Base-by-base conservation (phyloP, 2,888 invertebrate species). In the Scrobipalpa costella region DNA sequence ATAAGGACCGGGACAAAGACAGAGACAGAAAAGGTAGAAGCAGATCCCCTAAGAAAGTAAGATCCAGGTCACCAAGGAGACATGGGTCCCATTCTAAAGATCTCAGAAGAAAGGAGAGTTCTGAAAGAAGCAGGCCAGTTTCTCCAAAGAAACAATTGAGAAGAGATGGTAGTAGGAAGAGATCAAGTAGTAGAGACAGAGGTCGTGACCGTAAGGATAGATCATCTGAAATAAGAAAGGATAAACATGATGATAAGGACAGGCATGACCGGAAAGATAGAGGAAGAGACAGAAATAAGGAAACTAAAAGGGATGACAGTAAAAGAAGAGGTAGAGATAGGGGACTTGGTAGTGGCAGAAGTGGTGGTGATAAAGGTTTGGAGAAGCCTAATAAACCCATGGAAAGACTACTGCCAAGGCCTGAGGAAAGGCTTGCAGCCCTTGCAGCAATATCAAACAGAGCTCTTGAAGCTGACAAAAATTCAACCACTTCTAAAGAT, bases 191-290 rank as follows among this genome's bases (percentile, higher is more conserved):
- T 66, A 89, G 92, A 73, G 92, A 88, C 70, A 91, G 88, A 83
- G 92, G 87, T 63, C 90, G 81, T 72, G 93, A 81, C 71, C 87
- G 86, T 67, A 93, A 88, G 77, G 92, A 90, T 73, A 88, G 80
- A 73, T 92, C 83, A 66, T 78, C 86, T 74, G 92, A 92, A 71
- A 83, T 86, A 68, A 83, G 92, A 64, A 92, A 92, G 76, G 88
- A 92, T 65, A 92, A 92, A 76, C 87, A 92, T 72, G 92, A 92
- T 66, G 92, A 93, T 57, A 92, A 93, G 76, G 93, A 93, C 71
- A 85, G 93, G 74, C 90, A 94, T 68, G 95, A 95, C 64, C 90
- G 95, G 59, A 94, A 94, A 69, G 96, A 96, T 69, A 90, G 96
- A 68, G 95, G 95, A 62, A 93, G 96, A 63, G 92, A 92, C 86